Conservation (phyloP, 2,888 invertebrate species). For the Neelides folsomi region DNA sequence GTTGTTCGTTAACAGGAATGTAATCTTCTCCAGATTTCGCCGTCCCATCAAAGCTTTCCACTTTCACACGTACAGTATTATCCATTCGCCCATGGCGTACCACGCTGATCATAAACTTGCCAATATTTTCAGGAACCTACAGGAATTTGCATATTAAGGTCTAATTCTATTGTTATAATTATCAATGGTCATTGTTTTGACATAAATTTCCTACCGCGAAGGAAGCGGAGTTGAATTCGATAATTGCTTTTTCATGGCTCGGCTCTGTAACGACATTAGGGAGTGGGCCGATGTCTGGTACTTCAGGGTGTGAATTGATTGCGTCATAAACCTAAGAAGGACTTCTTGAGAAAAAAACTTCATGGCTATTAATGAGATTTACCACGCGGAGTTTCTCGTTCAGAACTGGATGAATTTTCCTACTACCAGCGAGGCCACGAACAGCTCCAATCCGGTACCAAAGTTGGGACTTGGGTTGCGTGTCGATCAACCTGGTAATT, state of each 20-base stretch:
- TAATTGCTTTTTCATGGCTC: conserved; percentile 38
- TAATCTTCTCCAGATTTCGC: conserved; percentile 39
- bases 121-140: conserved; percentile 42
- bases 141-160: too few relatives aligned
- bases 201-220: conserved; percentile 36
- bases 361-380: conserved; percentile 16
- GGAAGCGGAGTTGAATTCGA: conserved; percentile 45
- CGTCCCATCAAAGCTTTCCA: conserved; percentile 46
- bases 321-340: conserved; percentile 38
- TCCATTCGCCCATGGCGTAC: conserved; percentile 42
- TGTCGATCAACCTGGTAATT: conserved; percentile 38
- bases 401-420: conserved; percentile 40
- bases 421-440: conserved; percentile 41
- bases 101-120: conserved; percentile 39
- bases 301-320: conserved; percentile 37
- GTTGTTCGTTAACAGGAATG: conserved; percentile 41
- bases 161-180: too few relatives aligned
- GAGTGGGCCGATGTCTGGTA: conserved; percentile 33
- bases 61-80: conserved; percentile 40
- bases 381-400: conserved; percentile 42
- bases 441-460: conserved; percentile 49
- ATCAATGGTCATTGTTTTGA: too few relatives aligned
- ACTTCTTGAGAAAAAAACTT: conserved; percentile 3
- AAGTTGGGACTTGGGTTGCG: conserved; percentile 42
- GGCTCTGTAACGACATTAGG: conserved; percentile 16